phyloP scores from a whole-genome alignment of 2,113 vertebrate species.

The Podarcis muralis region DNA sequence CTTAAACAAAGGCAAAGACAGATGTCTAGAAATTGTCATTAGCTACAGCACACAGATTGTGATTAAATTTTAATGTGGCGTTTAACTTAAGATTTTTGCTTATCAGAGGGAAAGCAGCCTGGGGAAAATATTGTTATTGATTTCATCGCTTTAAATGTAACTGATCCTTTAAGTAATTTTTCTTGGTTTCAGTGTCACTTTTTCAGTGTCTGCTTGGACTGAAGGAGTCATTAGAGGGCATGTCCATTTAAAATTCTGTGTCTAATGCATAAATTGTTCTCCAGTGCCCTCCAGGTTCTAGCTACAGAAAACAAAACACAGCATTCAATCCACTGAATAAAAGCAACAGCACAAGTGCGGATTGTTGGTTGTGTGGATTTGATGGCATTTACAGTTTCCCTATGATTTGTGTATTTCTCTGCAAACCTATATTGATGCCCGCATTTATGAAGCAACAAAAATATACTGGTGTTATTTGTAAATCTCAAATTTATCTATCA shows the following conservation, averaged over 20 bases:
- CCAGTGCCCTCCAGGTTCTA: conserved; percentile 80
- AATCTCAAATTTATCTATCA: not conserved
- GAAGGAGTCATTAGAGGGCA: conserved; percentile 74
- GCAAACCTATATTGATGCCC: conserved; percentile 77
- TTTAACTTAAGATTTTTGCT: conserved; percentile 87
- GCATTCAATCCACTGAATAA: conserved; percentile 72
- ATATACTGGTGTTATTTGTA: not conserved
- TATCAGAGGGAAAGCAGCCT: conserved; percentile 85
- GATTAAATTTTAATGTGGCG: conserved; percentile 98
- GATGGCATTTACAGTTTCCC: conserved; percentile 76
- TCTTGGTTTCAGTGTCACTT: conserved; percentile 82
- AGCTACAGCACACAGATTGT: conserved; percentile 88
- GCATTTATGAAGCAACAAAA: conserved; percentile 68
- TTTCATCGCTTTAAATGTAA: conserved; percentile 95
- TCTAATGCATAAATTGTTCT: conserved; percentile 85
- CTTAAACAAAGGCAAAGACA: conserved; percentile 88
- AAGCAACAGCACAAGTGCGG: conserved; percentile 75
- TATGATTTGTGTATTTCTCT: conserved; percentile 76
- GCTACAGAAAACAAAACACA: conserved; percentile 84
- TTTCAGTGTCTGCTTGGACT: conserved; percentile 81
- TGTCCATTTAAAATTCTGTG: conserved; percentile 85
- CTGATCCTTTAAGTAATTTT: conserved; percentile 92
- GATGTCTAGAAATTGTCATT: conserved; percentile 94
- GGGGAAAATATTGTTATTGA: conserved; percentile 99
- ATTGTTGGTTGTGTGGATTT: conserved; percentile 84